A percentile compares a stretch with the other conserved stretches of the same genome.
Evolutionary conservation across 2,113 vertebrate genomes (phyloP).

Genomic region (Callionymus lyra): DNA sequence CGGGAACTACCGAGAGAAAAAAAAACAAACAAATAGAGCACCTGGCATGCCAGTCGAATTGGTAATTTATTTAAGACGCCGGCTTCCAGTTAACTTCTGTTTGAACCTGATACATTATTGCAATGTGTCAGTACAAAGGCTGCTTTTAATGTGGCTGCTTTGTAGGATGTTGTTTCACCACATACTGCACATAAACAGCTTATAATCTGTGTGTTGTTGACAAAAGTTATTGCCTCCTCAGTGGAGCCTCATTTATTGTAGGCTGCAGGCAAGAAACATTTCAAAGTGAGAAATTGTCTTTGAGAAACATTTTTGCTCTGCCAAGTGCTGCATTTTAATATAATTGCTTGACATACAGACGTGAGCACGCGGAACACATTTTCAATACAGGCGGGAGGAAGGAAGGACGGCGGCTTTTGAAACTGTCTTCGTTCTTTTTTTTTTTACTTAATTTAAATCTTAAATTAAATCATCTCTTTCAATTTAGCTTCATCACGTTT

Average conservation of each 20-base stretch:
- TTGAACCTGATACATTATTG: constrained; percentile 1
- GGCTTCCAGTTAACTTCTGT: constrained; percentile 2
- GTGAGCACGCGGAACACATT: constrained; percentile 8
- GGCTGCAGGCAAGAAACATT: constrained; percentile 45
- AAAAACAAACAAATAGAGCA: neutral
- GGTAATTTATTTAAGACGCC: constrained; percentile 12
- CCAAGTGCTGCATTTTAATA: constrained; percentile 22
- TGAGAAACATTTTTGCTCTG: constrained; percentile 13
- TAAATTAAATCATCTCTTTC: no score
- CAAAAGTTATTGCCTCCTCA: constrained; percentile 42
- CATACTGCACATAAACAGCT: constrained; percentile 32
- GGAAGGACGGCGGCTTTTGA: constrained; percentile 5
- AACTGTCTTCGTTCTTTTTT: no score
- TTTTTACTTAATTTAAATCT: no score
- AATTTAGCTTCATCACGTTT: no score
- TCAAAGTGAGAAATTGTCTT: constrained; percentile 43
- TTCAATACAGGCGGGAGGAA: constrained; percentile 3
- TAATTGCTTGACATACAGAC: constrained; percentile 16
- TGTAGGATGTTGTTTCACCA: constrained; percentile 18
- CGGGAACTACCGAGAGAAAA: constrained; percentile 1
- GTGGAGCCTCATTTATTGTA: constrained; percentile 47
- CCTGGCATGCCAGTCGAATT: neutral
- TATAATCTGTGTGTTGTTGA: constrained; percentile 43
- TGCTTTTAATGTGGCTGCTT: constrained; percentile 16
- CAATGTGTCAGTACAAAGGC: constrained; percentile 14